Evolutionary conservation across 2,113 vertebrate species (phyloP), one percentile per base, ranked within the genome.

Genomic region (Proterorhinus semilunaris): DNA sequence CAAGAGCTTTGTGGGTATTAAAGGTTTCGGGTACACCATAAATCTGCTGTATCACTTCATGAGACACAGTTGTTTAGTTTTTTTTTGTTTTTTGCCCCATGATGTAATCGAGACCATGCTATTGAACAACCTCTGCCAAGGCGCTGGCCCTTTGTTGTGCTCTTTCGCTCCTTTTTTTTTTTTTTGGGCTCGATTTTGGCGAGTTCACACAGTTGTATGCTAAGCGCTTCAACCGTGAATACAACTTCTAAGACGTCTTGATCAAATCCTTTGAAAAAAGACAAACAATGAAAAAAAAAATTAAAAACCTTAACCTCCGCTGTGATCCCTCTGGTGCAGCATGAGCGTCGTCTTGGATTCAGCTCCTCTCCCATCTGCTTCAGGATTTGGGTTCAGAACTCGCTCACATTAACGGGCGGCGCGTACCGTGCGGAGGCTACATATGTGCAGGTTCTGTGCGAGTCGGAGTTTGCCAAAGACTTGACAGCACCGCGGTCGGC

Each of bases 301-400:
- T n/a, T n/a, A 36, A 36, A 36, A 36, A 5, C 27, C 27, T 55
- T 67, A 49, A 75, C 69, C 80, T 55, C 44, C 54, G 10, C 66
- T 52, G 78, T 61, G 59, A 36, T 71, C 75, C 48, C 70, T 79
- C 66, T 52, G 69, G 66, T 54, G 13, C 48, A 71, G 3, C 54
- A 42, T 45, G 89, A 91, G 78, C 62, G 74, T 82, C 82, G 81
- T 85, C 63, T 86, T 79, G 79, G 82, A 91, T 81, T 73, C 81
- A 82, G 54, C 76, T 86, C 72, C 76, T 82, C 67, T 72, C 86
- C 88, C 90, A 92, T 92, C 90, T 91, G 89, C 79, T 91, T 53
- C 55, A 82, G 74, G 81, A 87, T 86, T 86, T 86, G 84, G 79
- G 81, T 81, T 82, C 72, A 68, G 51, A 66, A 69, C 27, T n/a